phyloP scores from a whole-genome alignment of 2,113 vertebrate genomes.

The Phocoena phocoena region DNA sequence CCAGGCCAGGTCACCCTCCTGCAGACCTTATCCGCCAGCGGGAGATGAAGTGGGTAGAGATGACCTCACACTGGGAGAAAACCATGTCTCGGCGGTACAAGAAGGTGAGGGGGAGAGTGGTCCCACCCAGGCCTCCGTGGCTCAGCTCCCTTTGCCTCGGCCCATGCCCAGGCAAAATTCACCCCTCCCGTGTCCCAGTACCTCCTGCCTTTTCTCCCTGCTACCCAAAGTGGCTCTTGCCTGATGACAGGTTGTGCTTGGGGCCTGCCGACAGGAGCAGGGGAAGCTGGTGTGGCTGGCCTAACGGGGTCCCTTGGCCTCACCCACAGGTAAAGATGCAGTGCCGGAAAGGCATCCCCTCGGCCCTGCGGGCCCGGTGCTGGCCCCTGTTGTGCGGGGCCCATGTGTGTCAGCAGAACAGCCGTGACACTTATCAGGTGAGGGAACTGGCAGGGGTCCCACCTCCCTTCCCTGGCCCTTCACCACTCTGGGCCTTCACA shows the following conservation, averaged over 20 bases:
- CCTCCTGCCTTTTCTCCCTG: not conserved
- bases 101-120: slow-evolving; percentile 82
- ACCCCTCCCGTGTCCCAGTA: not conserved
- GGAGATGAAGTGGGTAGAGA: slow-evolving; percentile 92
- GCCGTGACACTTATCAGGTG: slow-evolving; percentile 83
- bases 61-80: slow-evolving; percentile 90
- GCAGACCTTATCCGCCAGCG: slow-evolving; percentile 89
- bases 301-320: not conserved
- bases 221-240: not conserved
- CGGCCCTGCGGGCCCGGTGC: slow-evolving; percentile 88
- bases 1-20: slow-evolving; percentile 77
- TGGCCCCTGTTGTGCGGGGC: slow-evolving; percentile 92
- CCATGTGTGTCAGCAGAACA: slow-evolving; percentile 81
- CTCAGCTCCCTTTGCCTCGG: not conserved
- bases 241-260: not conserved
- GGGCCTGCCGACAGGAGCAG: not conserved
- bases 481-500: not conserved
- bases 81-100: slow-evolving; percentile 86
- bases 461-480: not conserved
- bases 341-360: slow-evolving; percentile 92
- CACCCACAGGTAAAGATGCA: slow-evolving; percentile 86
- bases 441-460: not conserved
- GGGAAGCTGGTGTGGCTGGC: not conserved
- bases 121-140: not conserved
- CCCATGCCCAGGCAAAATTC: not conserved